Evolutionary conservation across 2,888 invertebrate species (phyloP), one percentile per base, ranked within the genome.

Genomic region (Pseudanteris insignis): DNA sequence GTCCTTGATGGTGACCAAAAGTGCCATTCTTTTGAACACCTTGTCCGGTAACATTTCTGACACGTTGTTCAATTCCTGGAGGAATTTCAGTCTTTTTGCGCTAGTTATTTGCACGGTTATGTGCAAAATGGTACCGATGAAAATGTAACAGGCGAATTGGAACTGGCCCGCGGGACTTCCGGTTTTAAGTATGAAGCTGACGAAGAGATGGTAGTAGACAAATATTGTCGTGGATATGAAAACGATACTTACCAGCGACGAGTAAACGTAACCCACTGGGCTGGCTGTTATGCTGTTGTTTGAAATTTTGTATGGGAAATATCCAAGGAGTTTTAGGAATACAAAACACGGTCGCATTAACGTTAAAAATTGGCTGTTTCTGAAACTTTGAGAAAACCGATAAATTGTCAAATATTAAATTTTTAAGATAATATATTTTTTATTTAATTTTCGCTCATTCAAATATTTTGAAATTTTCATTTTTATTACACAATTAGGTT

Each of bases 321-420:
- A 30, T 1, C 73, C 73, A 13, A 64, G 44, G 4, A 67, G 29
- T 12, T 62, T 61, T 2, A 59, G 65, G 7, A 74, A 28, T 18
- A 67, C 46, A 18, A 72, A 70, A 21, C 64, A 69, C 0, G 70
- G 70, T 33, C 54, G 53, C 69, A 75, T 66, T 28, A 72, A 14
- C 5, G 63, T 28, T 37, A 63, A 48, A 1, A 66, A 44, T 81
- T 81, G 69, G 26, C 26, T n/a, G 26, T n/a, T n/a, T n/a, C n/a
- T n/a, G n/a, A n/a, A n/a, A n/a, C n/a, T n/a, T n/a, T n/a, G n/a
- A n/a, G n/a, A n/a, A n/a, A n/a, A n/a, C n/a, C n/a, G n/a, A n/a
- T n/a, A n/a, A n/a, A n/a, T n/a, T n/a, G n/a, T n/a, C n/a, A n/a
- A n/a, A n/a, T n/a, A n/a, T n/a, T n/a, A n/a, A n/a, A n/a, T n/a